Conservation (phyloP, 35 echinoderm and acorn worm genomes). For the Ophioderma brevispina region DNA sequence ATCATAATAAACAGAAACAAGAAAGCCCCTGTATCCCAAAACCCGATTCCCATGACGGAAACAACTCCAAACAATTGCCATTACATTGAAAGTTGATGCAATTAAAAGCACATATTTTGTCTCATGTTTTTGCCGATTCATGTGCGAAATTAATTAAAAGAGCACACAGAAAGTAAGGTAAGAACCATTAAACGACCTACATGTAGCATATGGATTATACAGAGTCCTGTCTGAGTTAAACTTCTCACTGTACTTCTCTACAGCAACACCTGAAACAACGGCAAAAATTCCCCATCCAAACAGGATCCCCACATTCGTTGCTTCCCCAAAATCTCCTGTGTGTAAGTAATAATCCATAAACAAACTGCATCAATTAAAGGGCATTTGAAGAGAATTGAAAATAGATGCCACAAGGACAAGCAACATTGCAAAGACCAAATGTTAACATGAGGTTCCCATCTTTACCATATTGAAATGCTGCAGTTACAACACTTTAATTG, state of each 20-base stretch:
- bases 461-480: neutral
- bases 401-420: neutral
- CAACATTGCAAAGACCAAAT: neutral
- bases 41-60: constrained; percentile 77
- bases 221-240: neutral
- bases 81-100: constrained; percentile 53
- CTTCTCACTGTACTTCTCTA: constrained; percentile 39
- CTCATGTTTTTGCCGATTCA: constrained; percentile 19
- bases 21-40: constrained; percentile 77
- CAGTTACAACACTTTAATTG: too few species aligned
- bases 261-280: constrained; percentile 67
- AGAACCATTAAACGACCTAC: constrained; percentile 20
- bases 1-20: constrained; percentile 82
- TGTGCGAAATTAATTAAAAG: constrained; percentile 33
- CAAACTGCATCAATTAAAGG: neutral
- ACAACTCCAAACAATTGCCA: constrained; percentile 68
- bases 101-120: constrained; percentile 18
- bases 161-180: neutral
- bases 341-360: constrained; percentile 36
- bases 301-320: constrained; percentile 87
- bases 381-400: neutral
- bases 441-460: neutral
- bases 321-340: constrained; percentile 74
- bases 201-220: constrained; percentile 56
- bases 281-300: constrained; percentile 92